Conservation (phyloP, 2,888 invertebrate genomes). For the Chymomyza caudatula region DNA sequence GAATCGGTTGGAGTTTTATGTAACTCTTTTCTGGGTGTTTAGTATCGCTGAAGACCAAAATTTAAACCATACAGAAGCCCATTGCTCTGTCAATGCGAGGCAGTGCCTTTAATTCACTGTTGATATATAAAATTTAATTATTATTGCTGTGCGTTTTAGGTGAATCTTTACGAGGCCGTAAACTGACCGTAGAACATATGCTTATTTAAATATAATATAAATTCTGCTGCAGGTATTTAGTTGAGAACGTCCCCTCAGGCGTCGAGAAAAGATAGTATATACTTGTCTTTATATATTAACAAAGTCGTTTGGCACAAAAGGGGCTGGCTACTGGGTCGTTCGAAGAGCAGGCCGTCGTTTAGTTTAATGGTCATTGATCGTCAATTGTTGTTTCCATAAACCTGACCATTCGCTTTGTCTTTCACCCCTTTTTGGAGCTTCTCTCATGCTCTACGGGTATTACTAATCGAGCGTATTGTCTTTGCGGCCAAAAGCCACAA, state of each 20-base stretch:
- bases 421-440: constrained; percentile 4
- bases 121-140: constrained; percentile 63
- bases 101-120: constrained; percentile 42
- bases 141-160: constrained; percentile 46
- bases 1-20: constrained; percentile 23
- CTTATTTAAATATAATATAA: constrained; percentile 23
- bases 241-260: too few species aligned
- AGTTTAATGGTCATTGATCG: constrained; percentile 56
- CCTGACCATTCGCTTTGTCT: background rate
- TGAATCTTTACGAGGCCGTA: constrained; percentile 55
- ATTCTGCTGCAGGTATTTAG: too few species aligned
- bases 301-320: constrained; percentile 67
- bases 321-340: constrained; percentile 9
- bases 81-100: constrained; percentile 14
- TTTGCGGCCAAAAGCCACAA: constrained; percentile 2
- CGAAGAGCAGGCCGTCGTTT: background rate
- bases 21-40: constrained; percentile 18
- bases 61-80: constrained; percentile 43
- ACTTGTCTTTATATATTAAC: background rate
- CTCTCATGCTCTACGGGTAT: constrained; percentile 1
- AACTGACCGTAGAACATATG: constrained; percentile 45
- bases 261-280: background rate
- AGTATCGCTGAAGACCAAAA: too few species aligned
- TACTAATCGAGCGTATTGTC: constrained; percentile 53
- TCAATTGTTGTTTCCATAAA: constrained; percentile 45